Percentiles rank a stretch among this genome's conserved stretches.
Evolutionary conservation across 2,113 vertebrate genomes (phyloP).

Genomic region (Eulemur macaco): DNA sequence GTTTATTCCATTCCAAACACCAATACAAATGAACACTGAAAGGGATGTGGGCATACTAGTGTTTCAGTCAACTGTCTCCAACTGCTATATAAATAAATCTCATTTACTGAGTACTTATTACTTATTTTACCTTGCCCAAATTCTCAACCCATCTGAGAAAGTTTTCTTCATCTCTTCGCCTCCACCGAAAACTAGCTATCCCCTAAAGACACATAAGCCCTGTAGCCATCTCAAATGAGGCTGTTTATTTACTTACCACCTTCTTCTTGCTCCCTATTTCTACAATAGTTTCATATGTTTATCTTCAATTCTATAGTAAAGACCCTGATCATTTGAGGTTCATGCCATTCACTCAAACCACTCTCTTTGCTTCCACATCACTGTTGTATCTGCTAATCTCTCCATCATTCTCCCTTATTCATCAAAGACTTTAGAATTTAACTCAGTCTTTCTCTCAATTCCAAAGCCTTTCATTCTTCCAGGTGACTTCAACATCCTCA

Average conservation of each 20-base stretch:
- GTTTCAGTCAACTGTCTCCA: not conserved
- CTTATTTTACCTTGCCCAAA: not conserved
- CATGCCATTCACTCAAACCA: not conserved
- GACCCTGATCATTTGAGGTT: not conserved
- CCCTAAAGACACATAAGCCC: not conserved
- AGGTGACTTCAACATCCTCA: not conserved
- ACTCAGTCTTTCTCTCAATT: not conserved
- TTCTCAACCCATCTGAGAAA: not conserved
- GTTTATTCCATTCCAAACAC: not conserved
- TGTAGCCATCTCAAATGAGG: not conserved
- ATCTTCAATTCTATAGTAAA: not conserved
- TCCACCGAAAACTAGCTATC: not conserved
- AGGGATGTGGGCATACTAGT: not conserved
- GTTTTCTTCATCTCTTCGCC: not conserved
- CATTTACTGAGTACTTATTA: not conserved
- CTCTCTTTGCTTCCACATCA: not conserved
- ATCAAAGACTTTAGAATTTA: slow-evolving; percentile 13
- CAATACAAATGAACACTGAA: not conserved
- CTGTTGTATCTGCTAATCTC: not conserved
- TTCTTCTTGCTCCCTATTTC: not conserved
- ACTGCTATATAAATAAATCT: not conserved
- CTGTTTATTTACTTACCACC: not conserved
- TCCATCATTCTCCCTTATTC: not conserved
- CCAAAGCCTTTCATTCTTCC: not conserved
- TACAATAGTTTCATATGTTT: not conserved